These are phyloP conservation scores for Notodromas monacha DNA, from an alignment of 2,888 invertebrate species.

Conservation along the genomic window DNA sequence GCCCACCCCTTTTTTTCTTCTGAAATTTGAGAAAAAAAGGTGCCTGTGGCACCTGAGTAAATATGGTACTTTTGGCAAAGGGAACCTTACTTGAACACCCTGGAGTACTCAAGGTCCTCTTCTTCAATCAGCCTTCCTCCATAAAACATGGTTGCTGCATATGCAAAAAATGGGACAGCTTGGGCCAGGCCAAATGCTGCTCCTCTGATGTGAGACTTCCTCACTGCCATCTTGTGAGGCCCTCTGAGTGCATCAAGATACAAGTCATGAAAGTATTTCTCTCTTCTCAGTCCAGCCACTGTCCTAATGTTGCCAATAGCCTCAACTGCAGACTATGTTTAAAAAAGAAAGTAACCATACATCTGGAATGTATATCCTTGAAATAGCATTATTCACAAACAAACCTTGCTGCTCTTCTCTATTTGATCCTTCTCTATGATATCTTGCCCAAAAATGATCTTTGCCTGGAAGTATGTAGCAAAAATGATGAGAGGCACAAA, in stretches of 20 bases:
- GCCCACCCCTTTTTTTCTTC: too few relatives aligned
- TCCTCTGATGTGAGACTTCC: conserved; percentile 26
- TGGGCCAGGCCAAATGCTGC: conserved; percentile 34
- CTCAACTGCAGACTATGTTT: conserved; percentile 27
- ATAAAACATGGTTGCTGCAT: conserved; percentile 33
- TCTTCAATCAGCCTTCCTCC: conserved; percentile 32
- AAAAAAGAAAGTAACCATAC: conserved; percentile 1
- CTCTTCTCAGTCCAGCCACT: conserved; percentile 21
- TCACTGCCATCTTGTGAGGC: conserved; percentile 22
- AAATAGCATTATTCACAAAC: too few relatives aligned
- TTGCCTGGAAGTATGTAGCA: conserved; percentile 30
- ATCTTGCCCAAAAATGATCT: conserved; percentile 27
- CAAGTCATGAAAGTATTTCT: conserved; percentile 23
- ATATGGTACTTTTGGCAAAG: too few relatives aligned
- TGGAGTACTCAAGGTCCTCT: conserved; percentile 25
- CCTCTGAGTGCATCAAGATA: conserved; percentile 26
- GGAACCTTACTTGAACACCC: conserved; percentile 40
- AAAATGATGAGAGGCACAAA: conserved; percentile 31
- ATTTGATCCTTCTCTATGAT: conserved; percentile 26
- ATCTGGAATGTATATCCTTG: too few relatives aligned
- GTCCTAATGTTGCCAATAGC: conserved; percentile 41
- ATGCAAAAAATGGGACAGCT: conserved; percentile 32
- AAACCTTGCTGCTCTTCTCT: conserved; percentile 32
- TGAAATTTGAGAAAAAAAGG: too few relatives aligned
- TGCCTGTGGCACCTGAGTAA: too few relatives aligned